Conservation (phyloP, 1,140 invertebrate genomes). For the Bilobella aurantiaca region DNA sequence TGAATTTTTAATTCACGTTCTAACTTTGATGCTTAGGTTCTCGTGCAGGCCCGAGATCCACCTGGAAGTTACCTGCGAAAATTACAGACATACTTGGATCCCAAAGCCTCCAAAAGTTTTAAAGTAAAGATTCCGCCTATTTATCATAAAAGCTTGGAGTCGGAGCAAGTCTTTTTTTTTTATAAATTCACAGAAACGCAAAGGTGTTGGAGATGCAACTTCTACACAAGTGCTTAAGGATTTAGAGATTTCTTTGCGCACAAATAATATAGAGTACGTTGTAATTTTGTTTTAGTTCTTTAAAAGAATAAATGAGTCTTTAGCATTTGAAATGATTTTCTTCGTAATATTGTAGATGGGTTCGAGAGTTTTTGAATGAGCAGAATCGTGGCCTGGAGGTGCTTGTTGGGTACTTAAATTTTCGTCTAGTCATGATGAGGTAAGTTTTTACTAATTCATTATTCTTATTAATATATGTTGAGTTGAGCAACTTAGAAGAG, state of each 20-base stretch:
- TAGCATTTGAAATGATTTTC: slow-evolving; percentile 33
- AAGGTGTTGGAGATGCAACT: slow-evolving; percentile 91
- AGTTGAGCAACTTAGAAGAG: too few relatives aligned
- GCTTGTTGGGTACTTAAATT: slow-evolving; percentile 92
- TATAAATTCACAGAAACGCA: slow-evolving; percentile 76
- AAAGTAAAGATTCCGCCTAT: slow-evolving; percentile 50
- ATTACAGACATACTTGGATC: slow-evolving; percentile 86
- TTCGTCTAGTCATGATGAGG: slow-evolving; percentile 79
- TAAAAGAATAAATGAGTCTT: neutral
- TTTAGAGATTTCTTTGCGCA: slow-evolving; percentile 94
- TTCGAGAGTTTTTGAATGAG: slow-evolving; percentile 92
- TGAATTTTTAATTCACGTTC: slow-evolving; percentile 39
- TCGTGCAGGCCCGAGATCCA: slow-evolving; percentile 91
- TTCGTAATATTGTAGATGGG: slow-evolving; percentile 91
- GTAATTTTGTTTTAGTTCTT: neutral
- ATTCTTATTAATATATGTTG: neutral
- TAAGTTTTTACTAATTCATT: slow-evolving; percentile 31
- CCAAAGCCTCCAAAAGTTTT: slow-evolving; percentile 86
- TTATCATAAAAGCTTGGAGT: neutral
- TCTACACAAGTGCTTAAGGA: slow-evolving; percentile 96
- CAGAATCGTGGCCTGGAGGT: slow-evolving; percentile 91
- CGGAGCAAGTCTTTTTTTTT: slow-evolving; percentile 37
- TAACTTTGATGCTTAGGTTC: too few relatives aligned
- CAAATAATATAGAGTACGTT: slow-evolving; percentile 95
- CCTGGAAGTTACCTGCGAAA: slow-evolving; percentile 90